Percentiles rank a stretch among this genome's conserved stretches.
Evolutionary conservation across 2,888 invertebrate species (phyloP).

Genomic region (Nesidiocoris tenuis): DNA sequence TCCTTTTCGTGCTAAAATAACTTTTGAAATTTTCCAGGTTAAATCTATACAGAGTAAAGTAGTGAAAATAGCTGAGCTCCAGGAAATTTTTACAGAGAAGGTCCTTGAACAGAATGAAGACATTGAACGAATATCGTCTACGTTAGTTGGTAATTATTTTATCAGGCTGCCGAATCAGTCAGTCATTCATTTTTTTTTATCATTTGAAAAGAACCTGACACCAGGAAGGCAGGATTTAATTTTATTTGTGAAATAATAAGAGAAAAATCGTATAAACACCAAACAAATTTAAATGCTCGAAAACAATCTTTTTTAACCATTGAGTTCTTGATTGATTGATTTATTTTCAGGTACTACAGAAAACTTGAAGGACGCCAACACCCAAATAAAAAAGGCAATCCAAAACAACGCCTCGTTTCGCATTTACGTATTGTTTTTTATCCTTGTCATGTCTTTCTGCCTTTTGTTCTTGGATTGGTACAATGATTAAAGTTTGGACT

Average conservation of each 20-base stretch:
- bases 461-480: conserved; percentile 98
- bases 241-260: too few species aligned
- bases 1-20: neutral
- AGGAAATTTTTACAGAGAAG: conserved; percentile 95
- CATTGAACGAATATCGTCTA: conserved; percentile 84
- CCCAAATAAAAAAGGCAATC: conserved; percentile 94
- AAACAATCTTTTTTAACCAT: too few species aligned
- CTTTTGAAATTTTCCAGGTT: conserved; percentile 54
- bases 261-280: too few species aligned
- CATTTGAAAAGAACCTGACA: too few species aligned
- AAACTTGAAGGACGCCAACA: conserved; percentile 94
- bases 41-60: conserved; percentile 88
- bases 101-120: conserved; percentile 91
- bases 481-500: conserved; percentile 71
- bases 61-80: conserved; percentile 90
- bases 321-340: too few species aligned
- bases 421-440: conserved; percentile 91
- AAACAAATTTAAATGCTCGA: too few species aligned
- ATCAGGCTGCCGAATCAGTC: too few species aligned
- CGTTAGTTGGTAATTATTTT: conserved; percentile 67
- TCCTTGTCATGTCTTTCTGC: conserved; percentile 93
- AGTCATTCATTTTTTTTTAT: too few species aligned
- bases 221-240: too few species aligned
- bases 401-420: conserved; percentile 93
- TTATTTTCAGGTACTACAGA: conserved; percentile 76